phyloP scores from a whole-genome alignment of 2,113 vertebrate genomes.

The Numenius arquata region DNA sequence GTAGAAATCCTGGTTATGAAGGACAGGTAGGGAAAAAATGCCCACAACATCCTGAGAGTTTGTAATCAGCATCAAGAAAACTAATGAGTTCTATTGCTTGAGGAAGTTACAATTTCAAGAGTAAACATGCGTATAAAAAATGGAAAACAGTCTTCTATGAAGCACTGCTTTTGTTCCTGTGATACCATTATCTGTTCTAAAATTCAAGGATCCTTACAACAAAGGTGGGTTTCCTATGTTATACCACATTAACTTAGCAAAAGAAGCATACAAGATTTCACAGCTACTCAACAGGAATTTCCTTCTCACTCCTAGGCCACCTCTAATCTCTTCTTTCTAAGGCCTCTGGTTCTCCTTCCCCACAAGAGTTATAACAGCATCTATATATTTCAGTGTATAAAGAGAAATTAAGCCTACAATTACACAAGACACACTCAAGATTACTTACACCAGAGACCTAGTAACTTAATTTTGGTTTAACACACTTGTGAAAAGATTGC shows the following conservation, averaged over 20 bases:
- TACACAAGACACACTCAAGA: neutral
- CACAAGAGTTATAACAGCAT: neutral
- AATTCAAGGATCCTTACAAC: neutral
- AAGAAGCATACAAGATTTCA: neutral
- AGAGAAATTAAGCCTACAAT: neutral
- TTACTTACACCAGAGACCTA: neutral
- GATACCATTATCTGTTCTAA: neutral
- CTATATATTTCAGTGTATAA: neutral
- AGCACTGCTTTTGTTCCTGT: neutral
- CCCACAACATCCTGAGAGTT: neutral
- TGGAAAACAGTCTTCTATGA: neutral
- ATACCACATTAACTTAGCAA: neutral
- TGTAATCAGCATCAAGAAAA: neutral
- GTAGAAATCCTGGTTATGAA: neutral
- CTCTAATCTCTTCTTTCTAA: neutral
- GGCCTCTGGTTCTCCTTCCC: neutral
- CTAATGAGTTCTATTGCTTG: neutral
- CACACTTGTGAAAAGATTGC: neutral
- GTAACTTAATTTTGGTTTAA: neutral
- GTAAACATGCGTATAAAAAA: neutral
- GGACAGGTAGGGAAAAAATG: neutral
- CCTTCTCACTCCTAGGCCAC: neutral
- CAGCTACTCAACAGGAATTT: neutral
- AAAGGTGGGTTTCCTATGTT: neutral
- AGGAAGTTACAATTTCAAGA: neutral